Evolutionary conservation across 2,888 invertebrate species (phyloP), one percentile per base, ranked within the genome.

Genomic region (Netelia melanura): DNA sequence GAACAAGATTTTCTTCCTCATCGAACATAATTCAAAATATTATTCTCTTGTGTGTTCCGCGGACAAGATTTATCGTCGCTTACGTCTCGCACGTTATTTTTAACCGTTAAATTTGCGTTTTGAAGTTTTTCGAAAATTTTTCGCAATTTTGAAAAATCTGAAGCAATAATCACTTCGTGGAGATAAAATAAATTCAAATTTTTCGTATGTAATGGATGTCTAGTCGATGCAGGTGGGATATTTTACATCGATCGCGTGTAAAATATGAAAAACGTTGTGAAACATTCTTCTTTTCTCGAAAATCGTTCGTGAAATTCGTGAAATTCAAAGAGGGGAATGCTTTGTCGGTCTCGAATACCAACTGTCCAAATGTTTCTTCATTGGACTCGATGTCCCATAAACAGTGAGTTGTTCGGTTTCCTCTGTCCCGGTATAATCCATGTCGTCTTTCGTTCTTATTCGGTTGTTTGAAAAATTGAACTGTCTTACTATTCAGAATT

Each of bases 291-390:
- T 38, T 38, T 38, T 38, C 38, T 38, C 38, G 38, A 38, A 38
- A 6, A 38, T 0, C 38, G 38, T 38, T 38, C 38, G 38, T 38
- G 38, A 38, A 38, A 38, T 38, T 38, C 38, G 38, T 74, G 10
- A 67, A 74, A 56, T 56, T 61, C 48, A 38, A 80, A 65, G 56
- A 17, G 21, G 58, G 48, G 48, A 44, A 44, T 67, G 67, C 43
- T 64, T n/a, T 23, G 10, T 23, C 23, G 6, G 21, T 71, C 58
- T 81, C 48, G 80, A 74, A 58, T 67, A 72, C 21, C 65, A 52
- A 81, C 74, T 74, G 48, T 48, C 67, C 48, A 58, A 81, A 48
- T 17, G 67, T 38, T 74, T 43, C 25, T 25, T 58, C 72, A 25
- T n/a, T 17, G 48, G 74, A 30, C 48, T 67, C 48, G 56, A 23